These are phyloP conservation scores for Macrochelys suwanniensis DNA, from an alignment of 2,797 vertebrate species.

Conservation along the genomic window DNA sequence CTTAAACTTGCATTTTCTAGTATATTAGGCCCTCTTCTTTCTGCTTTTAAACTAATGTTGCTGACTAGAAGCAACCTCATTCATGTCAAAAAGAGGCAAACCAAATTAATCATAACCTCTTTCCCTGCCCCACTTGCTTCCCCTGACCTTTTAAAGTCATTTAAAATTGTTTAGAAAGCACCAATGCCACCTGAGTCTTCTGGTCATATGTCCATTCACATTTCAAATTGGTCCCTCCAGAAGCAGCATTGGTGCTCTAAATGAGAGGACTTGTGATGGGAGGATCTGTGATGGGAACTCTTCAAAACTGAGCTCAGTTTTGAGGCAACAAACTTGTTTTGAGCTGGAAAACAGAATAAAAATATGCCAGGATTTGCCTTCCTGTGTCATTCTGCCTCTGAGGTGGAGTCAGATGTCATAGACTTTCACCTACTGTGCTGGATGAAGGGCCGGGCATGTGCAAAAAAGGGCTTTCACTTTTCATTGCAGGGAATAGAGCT, in stretches of 20 bases:
- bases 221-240: background rate
- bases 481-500: background rate
- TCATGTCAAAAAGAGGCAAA: background rate
- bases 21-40: background rate
- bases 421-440: background rate
- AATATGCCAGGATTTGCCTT: background rate
- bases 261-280: conserved; percentile 50
- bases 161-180: conserved; percentile 10
- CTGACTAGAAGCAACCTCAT: background rate
- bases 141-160: background rate
- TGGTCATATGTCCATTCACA: background rate
- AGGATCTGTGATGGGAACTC: background rate
- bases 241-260: background rate
- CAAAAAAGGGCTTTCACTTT: conserved; percentile 18
- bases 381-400: background rate
- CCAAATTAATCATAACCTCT: background rate
- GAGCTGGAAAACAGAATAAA: conserved; percentile 18
- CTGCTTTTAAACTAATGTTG: conserved; percentile 39
- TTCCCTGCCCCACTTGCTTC: background rate
- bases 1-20: conserved; percentile 8
- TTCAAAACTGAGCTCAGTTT: conserved; percentile 50
- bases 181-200: background rate
- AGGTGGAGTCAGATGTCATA: conserved; percentile 22
- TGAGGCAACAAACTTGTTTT: conserved; percentile 19
- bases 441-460: background rate